Conservation (phyloP, 2,113 vertebrate genomes). For the Cervus canadensis region DNA sequence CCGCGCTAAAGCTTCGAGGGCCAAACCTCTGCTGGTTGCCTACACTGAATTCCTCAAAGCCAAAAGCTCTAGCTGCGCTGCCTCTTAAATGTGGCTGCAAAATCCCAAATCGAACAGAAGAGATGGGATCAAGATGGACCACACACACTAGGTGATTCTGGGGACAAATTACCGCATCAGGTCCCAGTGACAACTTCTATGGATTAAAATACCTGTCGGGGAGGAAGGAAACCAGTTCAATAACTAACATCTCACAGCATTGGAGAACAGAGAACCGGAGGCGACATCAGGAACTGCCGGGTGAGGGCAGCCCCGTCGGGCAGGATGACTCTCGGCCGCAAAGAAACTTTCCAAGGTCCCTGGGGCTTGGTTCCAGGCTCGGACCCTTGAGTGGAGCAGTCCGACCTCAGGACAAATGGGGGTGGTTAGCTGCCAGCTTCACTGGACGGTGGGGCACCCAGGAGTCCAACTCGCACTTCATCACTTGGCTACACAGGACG, state of each 20-base stretch:
- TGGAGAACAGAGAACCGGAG: background rate
- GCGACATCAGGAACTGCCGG: background rate
- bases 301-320: background rate
- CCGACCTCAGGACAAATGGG: background rate
- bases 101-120: background rate
- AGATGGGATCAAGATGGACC: background rate
- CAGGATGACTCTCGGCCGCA: rapidly evolving
- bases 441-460: rapidly evolving
- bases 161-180: background rate
- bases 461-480: background rate
- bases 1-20: background rate
- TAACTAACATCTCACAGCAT: background rate
- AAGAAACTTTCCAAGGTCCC: background rate
- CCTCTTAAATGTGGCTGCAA: background rate
- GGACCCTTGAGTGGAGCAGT: background rate
- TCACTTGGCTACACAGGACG: background rate
- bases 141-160: background rate
- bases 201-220: background rate
- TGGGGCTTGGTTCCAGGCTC: background rate
- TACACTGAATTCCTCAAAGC: background rate
- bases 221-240: too few relatives aligned
- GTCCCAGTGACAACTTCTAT: background rate
- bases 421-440: background rate
- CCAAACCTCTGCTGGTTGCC: background rate
- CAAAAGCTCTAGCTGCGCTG: background rate